phyloP scores from a whole-genome alignment of 2,888 invertebrate species.

The Pharmacophagus antenor region DNA sequence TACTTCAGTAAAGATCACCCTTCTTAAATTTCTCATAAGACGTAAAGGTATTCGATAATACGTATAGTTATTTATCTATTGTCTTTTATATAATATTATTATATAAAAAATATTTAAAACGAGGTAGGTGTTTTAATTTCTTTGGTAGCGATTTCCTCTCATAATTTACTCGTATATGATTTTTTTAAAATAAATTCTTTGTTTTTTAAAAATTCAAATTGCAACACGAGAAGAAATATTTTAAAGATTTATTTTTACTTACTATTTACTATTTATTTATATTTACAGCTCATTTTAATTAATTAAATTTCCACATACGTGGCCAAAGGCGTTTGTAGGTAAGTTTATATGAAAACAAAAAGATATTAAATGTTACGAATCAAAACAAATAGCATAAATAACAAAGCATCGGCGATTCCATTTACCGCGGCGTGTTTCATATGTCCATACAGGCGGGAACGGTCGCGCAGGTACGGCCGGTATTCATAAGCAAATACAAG shows the following conservation, averaged over 20 bases:
- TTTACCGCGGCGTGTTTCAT: constrained; percentile 9
- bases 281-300: no score
- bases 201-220: neutral
- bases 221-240: no score
- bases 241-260: no score
- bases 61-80: constrained; percentile 20
- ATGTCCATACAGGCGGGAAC: constrained; percentile 17
- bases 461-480: constrained; percentile 62
- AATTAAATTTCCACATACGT: no score
- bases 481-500: constrained; percentile 81
- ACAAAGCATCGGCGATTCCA: constrained; percentile 18
- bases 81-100: neutral
- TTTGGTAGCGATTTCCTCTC: no score
- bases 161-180: no score
- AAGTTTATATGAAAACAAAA: neutral
- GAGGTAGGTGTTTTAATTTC: no score
- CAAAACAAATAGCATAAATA: neutral
- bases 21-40: constrained; percentile 39
- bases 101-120: no score
- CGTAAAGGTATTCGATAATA: constrained; percentile 21
- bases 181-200: no score
- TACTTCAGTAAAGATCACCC: constrained; percentile 41
- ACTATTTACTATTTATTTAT: no score
- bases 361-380: neutral
- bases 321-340: no score